Conservation (phyloP, 92 coral and sea anemone species). For the Palythoa grandiflora region DNA sequence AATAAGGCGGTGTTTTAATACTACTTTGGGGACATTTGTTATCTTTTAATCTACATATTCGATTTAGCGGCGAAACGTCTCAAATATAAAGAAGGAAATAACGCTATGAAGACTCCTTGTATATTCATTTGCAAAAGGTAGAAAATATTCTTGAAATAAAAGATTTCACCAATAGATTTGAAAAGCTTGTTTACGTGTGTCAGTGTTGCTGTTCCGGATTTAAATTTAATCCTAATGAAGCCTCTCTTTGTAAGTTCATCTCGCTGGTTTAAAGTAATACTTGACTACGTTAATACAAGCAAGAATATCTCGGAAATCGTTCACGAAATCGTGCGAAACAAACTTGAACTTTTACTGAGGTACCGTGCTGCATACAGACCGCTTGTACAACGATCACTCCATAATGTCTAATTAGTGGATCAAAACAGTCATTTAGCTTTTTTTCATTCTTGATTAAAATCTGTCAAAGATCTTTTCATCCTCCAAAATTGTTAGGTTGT, state of each 20-base stretch:
- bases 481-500: not conserved
- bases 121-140: not conserved
- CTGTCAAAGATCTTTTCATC: not conserved
- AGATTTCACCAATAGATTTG: not conserved
- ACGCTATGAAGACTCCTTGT: not conserved
- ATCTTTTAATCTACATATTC: not conserved
- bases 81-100: not conserved
- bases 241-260: not conserved
- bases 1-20: not conserved
- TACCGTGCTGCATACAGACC: not conserved
- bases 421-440: slow-evolving; percentile 1
- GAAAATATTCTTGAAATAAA: not conserved
- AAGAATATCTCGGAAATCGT: not conserved
- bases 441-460: slow-evolving; percentile 1
- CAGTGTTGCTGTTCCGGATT: too few relatives aligned
- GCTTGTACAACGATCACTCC: not conserved
- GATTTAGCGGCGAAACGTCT: not conserved
- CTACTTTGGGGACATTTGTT: not conserved
- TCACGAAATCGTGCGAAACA: not conserved
- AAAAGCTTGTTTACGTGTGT: not conserved
- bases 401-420: slow-evolving; percentile 10
- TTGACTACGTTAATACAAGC: not conserved
- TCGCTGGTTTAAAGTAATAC: not conserved
- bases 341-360: not conserved
- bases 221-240: not conserved